Evolutionary conservation across 2,888 invertebrate genomes (phyloP), one percentile per base, ranked within the genome.

Genomic region (Pseudococcus viburni): DNA sequence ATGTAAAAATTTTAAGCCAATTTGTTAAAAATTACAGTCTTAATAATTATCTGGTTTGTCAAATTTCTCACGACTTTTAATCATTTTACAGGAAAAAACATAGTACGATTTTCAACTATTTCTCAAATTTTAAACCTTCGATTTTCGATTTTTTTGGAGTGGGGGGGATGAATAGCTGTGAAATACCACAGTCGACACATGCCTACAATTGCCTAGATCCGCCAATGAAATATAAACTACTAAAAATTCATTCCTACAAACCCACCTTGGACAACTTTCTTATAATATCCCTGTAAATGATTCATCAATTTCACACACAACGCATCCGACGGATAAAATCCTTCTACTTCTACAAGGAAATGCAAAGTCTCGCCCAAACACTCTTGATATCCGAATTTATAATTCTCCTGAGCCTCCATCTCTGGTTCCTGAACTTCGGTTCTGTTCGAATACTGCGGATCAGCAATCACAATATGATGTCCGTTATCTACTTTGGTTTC

Each of bases 301-400:
- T 94, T 94, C 88, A 96, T 93, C 48, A 98, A 93, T 89, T 96
- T 95, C 87, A 95, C 94, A 91, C 97, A 97, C 46, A 97, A 93
- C 0, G 95, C 94, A 91, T 98, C 97, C n/a, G 94, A 93, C 0
- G 95, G 94, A 87, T 94, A 95, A 91, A 95, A 95, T 4, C 96
- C 96, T 91, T 96, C 96, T 11, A 95, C 94, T 91, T 98, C 97
- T 33, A 96, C 95, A 85, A 98, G 94, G 92, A 96, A 98, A 90
- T 97, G 94, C 93, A 98, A 95, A 0, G 96, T 95, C 92, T 98
- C 98, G 87, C 96, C 95, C 91, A 96, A 94, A 90, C 98, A 98
- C 92, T 98, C 98, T 91, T 96, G 96, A 92, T 95, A 98, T 2
- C 98, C 98, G 22, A 96, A 94, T 88, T 95, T 94, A 92, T 95